phyloP scores from a whole-genome alignment of 1,140 invertebrate genomes.

The Saccostrea glomerata region DNA sequence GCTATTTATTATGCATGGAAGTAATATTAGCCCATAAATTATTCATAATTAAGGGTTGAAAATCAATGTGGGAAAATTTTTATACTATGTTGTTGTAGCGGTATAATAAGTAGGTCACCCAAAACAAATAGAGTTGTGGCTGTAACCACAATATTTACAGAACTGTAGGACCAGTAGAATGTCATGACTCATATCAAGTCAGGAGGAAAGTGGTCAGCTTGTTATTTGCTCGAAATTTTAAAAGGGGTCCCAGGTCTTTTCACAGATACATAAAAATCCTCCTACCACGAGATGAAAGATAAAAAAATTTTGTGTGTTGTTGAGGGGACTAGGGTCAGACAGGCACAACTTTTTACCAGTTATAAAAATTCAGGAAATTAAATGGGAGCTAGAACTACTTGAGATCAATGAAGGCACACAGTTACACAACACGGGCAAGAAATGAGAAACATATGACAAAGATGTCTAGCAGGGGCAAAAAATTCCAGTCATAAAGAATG shows the following conservation, averaged over 20 bases:
- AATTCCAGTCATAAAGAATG: constrained; percentile 5
- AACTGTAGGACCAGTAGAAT: neutral
- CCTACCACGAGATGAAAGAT: constrained; percentile 15
- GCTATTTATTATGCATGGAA: neutral
- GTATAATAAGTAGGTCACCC: constrained; percentile 7
- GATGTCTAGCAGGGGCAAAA: neutral
- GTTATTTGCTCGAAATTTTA: constrained; percentile 5
- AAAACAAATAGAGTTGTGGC: neutral
- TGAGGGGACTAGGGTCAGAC: neutral
- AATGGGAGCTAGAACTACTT: neutral
- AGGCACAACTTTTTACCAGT: neutral
- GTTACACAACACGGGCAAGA: constrained; percentile 7
- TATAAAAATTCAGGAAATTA: constrained; percentile 14
- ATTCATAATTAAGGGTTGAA: neutral
- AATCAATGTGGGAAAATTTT: neutral
- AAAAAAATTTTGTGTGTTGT: constrained; percentile 20
- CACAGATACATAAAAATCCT: constrained; percentile 17
- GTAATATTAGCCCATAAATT: neutral
- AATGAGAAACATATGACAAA: constrained; percentile 15
- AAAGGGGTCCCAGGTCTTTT: constrained; percentile 2
- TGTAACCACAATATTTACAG: constrained; percentile 14
- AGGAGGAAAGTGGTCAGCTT: neutral
- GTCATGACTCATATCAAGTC: constrained; percentile 5
- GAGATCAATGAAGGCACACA: constrained; percentile 11
- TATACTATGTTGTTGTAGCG: neutral